Base-by-base conservation (phyloP, 53 echinoderm and acorn worm genomes). In the Antedon mediterranea region DNA sequence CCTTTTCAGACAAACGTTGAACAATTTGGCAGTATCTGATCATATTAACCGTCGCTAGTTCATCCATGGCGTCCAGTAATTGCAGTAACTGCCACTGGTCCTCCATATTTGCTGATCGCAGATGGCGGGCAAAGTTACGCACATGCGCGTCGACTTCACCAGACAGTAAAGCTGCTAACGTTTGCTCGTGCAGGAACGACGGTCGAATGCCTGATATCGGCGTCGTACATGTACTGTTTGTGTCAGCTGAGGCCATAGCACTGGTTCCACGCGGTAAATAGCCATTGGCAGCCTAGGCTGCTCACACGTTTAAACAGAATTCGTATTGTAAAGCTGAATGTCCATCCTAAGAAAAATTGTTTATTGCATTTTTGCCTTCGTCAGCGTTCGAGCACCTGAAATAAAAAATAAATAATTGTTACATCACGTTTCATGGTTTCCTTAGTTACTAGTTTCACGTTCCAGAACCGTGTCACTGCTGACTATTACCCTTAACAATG, bases 91-190 rank as follows among this genome's bases (percentile, higher is more conserved):
- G 82, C 26, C 78, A 44, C 79, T 95, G 97, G 29, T 92, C 92
- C 34, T 89, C 90, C 4, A 88, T 85, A 29, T 85, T 89, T 30
- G 84, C 81, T 29, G 89, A 81, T 8, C 90, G 73, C 3, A 93
- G 77, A 29, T 93, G 90, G 31, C 90, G 90, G 29, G 88, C 91
- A 43, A 93, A 86, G 74, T 90, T 93, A 28, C 90, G 84, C 73
- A 90, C 87, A 32, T 93, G 94, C 18, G 80, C 85, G 70, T 93
- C 94, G 26, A 91, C 78, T 74, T 93, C 94, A 13, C 94, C 89
- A 71, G 88, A 84, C 33, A 81, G 80, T 8, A 93, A 81, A 1
- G 94, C 87, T 20, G 87, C 79, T 28, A 93, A 57, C 23, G 57
- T 57, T 18, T 57, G 57, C 23, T 57, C 57, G 20, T 57, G 57